Evolutionary conservation across 2,797 vertebrate genomes (phyloP).

Genomic region (Onychomys torridus): DNA sequence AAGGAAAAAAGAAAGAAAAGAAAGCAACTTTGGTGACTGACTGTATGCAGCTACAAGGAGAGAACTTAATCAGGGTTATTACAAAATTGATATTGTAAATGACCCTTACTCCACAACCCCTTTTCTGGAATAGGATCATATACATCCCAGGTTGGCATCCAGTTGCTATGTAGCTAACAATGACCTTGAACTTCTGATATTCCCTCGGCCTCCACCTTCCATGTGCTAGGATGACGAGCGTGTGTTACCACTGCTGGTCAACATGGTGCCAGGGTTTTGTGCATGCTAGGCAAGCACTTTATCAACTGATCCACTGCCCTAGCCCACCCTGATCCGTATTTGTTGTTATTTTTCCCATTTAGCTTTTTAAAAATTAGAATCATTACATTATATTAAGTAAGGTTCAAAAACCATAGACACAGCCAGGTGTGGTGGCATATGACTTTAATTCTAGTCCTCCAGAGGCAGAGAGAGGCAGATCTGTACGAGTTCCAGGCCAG

Average conservation of each 20-base stretch:
- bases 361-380: neutral
- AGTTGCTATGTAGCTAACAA: neutral
- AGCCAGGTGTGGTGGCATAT: neutral
- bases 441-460: neutral
- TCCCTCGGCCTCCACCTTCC: neutral
- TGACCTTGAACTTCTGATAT: neutral
- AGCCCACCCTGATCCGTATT: neutral
- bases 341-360: neutral
- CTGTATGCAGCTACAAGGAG: neutral
- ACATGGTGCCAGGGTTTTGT: neutral
- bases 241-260: neutral
- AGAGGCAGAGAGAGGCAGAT: neutral
- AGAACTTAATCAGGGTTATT: neutral
- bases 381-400: neutral
- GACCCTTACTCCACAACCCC: rapidly evolving
- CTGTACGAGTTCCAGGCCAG: neutral
- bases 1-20: too few relatives aligned
- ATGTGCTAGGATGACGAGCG: neutral
- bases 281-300: neutral
- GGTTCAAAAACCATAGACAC: neutral
- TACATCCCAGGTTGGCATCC: too few relatives aligned
- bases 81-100: neutral
- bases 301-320: neutral
- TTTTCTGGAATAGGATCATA: neutral
- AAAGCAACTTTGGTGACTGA: neutral